Conservation (phyloP, 2,797 vertebrate species). For the Peromyscus eremicus region DNA sequence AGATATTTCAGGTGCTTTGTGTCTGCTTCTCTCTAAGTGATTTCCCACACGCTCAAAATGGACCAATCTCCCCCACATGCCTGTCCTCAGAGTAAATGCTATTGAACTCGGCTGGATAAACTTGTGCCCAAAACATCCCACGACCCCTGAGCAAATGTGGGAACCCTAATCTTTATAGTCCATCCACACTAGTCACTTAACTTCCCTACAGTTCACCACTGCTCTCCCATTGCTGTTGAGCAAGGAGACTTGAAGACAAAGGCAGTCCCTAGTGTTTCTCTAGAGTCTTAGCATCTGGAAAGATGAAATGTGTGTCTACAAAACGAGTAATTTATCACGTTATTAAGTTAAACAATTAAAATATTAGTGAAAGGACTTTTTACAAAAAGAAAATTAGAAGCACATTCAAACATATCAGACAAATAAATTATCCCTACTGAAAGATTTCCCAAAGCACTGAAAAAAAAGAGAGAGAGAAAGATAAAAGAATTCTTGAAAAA, state of each 20-base stretch:
- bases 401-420: not conserved
- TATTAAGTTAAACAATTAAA: conserved; percentile 35
- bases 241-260: not conserved
- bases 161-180: not conserved
- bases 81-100: not conserved
- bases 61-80: not conserved
- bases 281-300: not conserved
- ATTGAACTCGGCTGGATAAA: not conserved
- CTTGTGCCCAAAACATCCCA: not conserved
- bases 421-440: not conserved
- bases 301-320: not conserved
- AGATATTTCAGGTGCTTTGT: not conserved
- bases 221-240: not conserved
- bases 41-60: not conserved
- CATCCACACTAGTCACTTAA: not conserved
- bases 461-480: not conserved
- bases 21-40: not conserved
- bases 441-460: conserved; percentile 24
- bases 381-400: conserved; percentile 20
- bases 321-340: not conserved
- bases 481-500: not conserved
- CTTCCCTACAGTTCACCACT: not conserved
- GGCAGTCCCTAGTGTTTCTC: not conserved
- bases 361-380: not conserved
- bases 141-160: not conserved